These are phyloP conservation scores for Cassiopea xamachana DNA, from an alignment of 30 jellyfish, hydroid and myxozoan genomes.

Conservation along the genomic window DNA sequence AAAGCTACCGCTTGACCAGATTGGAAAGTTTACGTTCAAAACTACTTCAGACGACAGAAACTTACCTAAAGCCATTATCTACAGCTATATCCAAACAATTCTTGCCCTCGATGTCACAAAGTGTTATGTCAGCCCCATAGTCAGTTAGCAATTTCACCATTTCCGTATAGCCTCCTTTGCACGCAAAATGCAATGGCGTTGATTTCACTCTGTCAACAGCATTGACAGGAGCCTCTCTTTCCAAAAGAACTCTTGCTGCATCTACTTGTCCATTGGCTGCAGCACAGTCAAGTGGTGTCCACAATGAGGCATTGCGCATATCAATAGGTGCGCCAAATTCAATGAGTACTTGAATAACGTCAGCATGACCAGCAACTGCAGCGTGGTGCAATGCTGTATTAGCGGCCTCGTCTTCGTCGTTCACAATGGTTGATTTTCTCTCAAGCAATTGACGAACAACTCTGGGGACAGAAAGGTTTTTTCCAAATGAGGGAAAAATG, in stretches of 20 bases:
- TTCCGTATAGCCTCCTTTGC: slow-evolving; percentile 71
- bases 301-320: slow-evolving; percentile 67
- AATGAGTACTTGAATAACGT: slow-evolving; percentile 49
- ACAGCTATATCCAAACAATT: slow-evolving; percentile 85
- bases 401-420: slow-evolving; percentile 79
- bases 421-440: slow-evolving; percentile 71
- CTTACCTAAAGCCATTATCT: slow-evolving; percentile 76
- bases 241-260: slow-evolving; percentile 63
- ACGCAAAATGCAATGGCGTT: slow-evolving; percentile 84
- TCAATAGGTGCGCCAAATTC: slow-evolving; percentile 80
- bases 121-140: slow-evolving; percentile 76
- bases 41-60: neutral
- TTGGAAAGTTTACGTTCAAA: no score
- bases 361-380: slow-evolving; percentile 72
- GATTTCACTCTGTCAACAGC: slow-evolving; percentile 50
- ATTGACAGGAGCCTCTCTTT: slow-evolving; percentile 60
- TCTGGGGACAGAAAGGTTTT: slow-evolving; percentile 11
- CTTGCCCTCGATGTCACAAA: slow-evolving; percentile 76
- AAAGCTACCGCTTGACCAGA: no score
- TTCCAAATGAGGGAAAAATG: neutral
- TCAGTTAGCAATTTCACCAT: slow-evolving; percentile 46
- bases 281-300: slow-evolving; percentile 95
- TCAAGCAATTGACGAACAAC: slow-evolving; percentile 62
- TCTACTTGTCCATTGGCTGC: slow-evolving; percentile 75
- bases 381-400: slow-evolving; percentile 89